phyloP scores from a whole-genome alignment of 2,113 vertebrate species.

The Gallinago paraguaiae region DNA sequence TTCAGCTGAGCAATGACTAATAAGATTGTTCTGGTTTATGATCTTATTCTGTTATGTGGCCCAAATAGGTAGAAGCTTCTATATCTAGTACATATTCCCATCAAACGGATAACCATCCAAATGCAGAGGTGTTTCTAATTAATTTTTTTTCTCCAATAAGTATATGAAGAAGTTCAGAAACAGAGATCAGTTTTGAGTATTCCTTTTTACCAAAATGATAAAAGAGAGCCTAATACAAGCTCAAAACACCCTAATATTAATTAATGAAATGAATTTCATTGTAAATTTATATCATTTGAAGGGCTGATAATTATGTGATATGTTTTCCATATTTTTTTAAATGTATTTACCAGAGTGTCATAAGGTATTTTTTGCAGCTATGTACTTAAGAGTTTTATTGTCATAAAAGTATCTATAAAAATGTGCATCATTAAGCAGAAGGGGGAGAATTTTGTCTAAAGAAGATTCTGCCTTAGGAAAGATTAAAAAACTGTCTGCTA shows the following conservation, averaged over 20 bases:
- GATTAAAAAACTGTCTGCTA: neutral
- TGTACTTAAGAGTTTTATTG: neutral
- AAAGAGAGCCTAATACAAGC: neutral
- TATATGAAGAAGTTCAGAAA: neutral
- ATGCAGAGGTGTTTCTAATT: neutral
- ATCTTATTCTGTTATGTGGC: neutral
- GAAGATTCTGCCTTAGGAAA: neutral
- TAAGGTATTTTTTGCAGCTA: neutral
- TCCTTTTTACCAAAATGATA: neutral
- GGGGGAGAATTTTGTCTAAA: neutral
- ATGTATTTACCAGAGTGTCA: neutral
- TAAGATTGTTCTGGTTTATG: neutral
- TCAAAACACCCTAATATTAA: neutral
- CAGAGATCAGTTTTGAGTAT: neutral
- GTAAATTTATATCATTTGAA: neutral
- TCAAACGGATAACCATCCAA: neutral
- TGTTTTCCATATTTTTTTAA: neutral
- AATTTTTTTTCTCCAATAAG: neutral
- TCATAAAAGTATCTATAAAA: neutral
- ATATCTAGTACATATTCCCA: neutral
- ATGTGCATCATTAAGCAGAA: neutral
- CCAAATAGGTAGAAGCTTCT: neutral
- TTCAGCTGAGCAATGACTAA: neutral
- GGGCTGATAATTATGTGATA: neutral
- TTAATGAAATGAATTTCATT: neutral